Conservation (phyloP, 2,888 invertebrate species). For the Caenorhabditis sp. region DNA sequence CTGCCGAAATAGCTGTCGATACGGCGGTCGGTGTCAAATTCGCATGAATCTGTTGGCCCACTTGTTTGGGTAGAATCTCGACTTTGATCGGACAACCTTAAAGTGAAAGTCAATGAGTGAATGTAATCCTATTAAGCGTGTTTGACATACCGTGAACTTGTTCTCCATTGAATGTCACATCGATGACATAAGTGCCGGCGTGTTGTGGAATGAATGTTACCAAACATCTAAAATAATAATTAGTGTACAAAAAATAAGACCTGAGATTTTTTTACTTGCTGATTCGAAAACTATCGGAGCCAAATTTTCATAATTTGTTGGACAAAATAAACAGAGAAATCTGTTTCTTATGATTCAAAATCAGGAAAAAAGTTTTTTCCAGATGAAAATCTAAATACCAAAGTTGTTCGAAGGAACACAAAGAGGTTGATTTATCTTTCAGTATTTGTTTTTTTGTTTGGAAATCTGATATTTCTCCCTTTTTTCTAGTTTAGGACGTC, state of each 20-base stretch:
- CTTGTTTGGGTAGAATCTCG: constrained; percentile 68
- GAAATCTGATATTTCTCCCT: no score
- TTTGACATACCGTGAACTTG: constrained; percentile 82
- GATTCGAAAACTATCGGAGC: no score
- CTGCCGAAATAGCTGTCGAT: constrained; percentile 52
- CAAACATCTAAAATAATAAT: constrained; percentile 59
- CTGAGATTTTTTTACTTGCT: not conserved
- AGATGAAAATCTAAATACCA: no score
- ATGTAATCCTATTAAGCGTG: not conserved
- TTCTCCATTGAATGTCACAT: constrained; percentile 92
- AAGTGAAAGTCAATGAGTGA: constrained; percentile 26
- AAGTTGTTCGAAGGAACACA: no score
- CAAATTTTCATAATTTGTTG: no score
- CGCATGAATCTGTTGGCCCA: constrained; percentile 65
- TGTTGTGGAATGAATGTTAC: constrained; percentile 93
- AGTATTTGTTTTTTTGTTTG: no score
- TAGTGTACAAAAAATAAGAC: not conserved
- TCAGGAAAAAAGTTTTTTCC: no score
- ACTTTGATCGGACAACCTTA: constrained; percentile 69
- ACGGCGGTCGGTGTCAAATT: constrained; percentile 57
- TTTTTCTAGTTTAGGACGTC: no score
- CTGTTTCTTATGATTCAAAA: no score
- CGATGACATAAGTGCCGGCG: constrained; percentile 88
- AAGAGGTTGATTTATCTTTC: no score
- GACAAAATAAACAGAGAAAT: no score